Base-by-base conservation (phyloP, 2,113 vertebrate genomes). In the Crotophaga sulcirostris region DNA sequence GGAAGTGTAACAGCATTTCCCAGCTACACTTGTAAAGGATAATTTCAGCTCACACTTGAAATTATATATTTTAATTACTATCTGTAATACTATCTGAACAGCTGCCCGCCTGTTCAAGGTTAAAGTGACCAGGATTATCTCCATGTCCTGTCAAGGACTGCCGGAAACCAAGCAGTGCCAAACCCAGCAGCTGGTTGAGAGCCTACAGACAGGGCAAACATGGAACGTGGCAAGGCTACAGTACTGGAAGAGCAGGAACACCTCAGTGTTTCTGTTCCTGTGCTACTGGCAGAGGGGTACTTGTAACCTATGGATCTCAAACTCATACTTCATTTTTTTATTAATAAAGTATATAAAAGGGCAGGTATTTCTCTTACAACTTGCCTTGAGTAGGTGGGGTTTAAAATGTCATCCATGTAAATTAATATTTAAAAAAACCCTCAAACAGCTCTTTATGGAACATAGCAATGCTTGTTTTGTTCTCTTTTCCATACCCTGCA, bases 211-310 rank as follows among this genome's bases (percentile, higher is more conserved):
- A 6, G 2, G 3, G 20, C 5, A 1, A 20, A 44, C 6, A 1
- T 2, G 28, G 55, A 28, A 13, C 31, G 1, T 1, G 23, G 66
- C 69, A 11, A 10, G 26, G 1, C 84, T 6, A 2, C 5, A 0
- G 3, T 8, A 9, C 2, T 47, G 13, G 29, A 11, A 10, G 4
- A 49, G 45, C 2, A 52, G 24, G 11, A 87, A 40, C 40, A 52
- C 47, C 55, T 17, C 45, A 11, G 1, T 13, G 3, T 4, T 52
- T 7, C 78, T 59, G 28, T 11, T 21, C 66, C 8, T 14, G 24
- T 21, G 70, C 84, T 54, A 2, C 60, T 29, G 64, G 47, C 70
- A 79, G 24, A 47, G 26, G 33, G 20, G 28, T 14, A 42, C 33
- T 87, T 51, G 21, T 11, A 83, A 33, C 10, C 8, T 25, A 11